Evolutionary conservation across 2,113 vertebrate species (phyloP), one percentile per base, ranked within the genome.

Genomic region (Oreochromis niloticus): DNA sequence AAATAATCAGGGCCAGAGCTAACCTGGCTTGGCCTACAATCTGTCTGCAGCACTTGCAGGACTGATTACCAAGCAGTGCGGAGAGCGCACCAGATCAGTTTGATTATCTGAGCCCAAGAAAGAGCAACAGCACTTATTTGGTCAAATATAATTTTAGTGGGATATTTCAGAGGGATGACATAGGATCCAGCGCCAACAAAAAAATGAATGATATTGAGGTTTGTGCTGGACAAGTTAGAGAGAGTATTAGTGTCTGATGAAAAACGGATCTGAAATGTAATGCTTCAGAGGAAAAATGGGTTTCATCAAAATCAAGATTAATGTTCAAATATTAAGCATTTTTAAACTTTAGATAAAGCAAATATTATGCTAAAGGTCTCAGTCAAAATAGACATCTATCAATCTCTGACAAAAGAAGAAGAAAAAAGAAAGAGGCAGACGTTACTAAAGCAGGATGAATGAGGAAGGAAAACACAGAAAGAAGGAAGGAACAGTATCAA

Each of bases 1-100:
- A 95, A 96, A 96, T 95, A 95, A 95, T 86, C 93, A 83, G 48
- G 24, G 48, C 57, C 84, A 82, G 86, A 81, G 5, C 32, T 89
- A 93, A 94, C 91, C 93, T 91, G 93, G 52, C 59, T 13, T 27
- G 71, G 90, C 85, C 73, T 27, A 24, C 34, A 6, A 9, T 68
- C 83, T 6, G 10, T 80, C 80, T 19, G 1, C 54, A 19, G 43
- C 63, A 6, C 71, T 81, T 50, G 5, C 19, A 39, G 56, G 36
- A 79, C 61, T 34, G 86, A 90, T 83, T 68, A 50, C 27, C 61
- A 16, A 2, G 83, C 61, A 7, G 78, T 39, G 82, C 71, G n/a
- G 68, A 63, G 57, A 78, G 87, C 19, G 75, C 81, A 84, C 17
- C 80, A 14, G 41, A 83, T 82, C 86, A 56, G 87, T 82, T 85